Percentiles rank a stretch among this genome's conserved stretches.
phyloP scores from a whole-genome alignment of 2,113 vertebrate genomes.

The Thamnophis sirtalis region DNA sequence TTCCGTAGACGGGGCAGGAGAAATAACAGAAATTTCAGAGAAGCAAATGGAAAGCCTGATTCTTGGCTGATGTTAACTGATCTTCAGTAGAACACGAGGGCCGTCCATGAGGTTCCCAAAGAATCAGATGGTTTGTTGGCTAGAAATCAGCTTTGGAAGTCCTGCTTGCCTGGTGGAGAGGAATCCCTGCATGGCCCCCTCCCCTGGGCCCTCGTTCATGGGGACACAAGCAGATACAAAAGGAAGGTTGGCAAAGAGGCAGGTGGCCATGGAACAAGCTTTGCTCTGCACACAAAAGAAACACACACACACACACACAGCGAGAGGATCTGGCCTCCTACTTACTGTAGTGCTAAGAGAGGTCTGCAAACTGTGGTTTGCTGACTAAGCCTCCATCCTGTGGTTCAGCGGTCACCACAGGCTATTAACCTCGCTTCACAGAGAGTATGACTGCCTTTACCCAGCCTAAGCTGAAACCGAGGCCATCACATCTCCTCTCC shows the following conservation, averaged over 20 bases:
- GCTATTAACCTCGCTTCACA: too few relatives aligned
- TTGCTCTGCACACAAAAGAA: neutral
- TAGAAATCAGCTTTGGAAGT: neutral
- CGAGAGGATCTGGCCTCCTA: neutral
- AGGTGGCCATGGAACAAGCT: neutral
- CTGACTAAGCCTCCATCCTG: neutral
- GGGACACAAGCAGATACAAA: neutral
- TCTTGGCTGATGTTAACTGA: constrained; percentile 31
- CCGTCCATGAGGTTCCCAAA: neutral
- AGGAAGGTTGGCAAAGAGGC: neutral
- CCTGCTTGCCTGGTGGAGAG: neutral
- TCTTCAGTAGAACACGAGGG: neutral
- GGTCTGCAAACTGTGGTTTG: neutral
- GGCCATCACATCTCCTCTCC: too few relatives aligned
- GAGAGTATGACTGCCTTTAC: too few relatives aligned
- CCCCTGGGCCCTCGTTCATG: neutral
- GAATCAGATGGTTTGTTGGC: neutral
- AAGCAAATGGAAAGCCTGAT: constrained; percentile 20
- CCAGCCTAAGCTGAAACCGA: too few relatives aligned
- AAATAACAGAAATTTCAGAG: constrained; percentile 25
- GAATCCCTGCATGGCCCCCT: neutral
- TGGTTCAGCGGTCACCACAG: neutral
- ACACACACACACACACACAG: neutral
- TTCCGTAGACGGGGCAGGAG: constrained; percentile 36
- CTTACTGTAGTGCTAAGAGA: neutral